Percentiles rank a stretch among this genome's conserved stretches.
Conservation (phyloP, 2,888 invertebrate genomes). For the Cantharis lateralis region DNA sequence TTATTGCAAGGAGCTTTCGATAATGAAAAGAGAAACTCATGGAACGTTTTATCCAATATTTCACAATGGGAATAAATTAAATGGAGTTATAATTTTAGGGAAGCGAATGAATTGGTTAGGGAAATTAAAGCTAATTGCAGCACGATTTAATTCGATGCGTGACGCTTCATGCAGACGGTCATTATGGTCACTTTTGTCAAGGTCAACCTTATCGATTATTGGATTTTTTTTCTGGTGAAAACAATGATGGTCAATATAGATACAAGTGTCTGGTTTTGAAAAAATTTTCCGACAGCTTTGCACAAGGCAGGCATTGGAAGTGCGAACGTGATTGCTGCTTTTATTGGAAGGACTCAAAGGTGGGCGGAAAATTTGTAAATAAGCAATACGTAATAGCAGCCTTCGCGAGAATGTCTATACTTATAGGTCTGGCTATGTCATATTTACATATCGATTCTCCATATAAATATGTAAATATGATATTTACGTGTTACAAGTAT, state of each 20-base stretch:
- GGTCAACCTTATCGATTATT: conserved; percentile 32
- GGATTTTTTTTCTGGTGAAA: neutral
- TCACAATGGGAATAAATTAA: neutral
- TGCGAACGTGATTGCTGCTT: neutral
- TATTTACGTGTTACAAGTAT: conserved; percentile 6
- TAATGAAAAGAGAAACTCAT: neutral
- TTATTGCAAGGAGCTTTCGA: neutral
- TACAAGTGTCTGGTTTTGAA: neutral
- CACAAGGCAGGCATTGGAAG: neutral
- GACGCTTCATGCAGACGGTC: conserved; percentile 20
- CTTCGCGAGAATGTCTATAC: neutral
- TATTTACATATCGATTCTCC: neutral
- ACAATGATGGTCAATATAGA: neutral
- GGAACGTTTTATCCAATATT: neutral
- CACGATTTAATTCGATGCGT: neutral
- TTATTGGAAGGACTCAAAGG: neutral
- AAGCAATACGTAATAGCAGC: neutral
- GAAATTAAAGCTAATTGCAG: neutral
- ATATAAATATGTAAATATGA: conserved; percentile 7
- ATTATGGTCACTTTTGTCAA: conserved; percentile 37
- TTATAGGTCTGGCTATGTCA: neutral
- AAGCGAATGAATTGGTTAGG: neutral
- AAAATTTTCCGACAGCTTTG: neutral
- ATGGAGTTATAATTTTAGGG: neutral
- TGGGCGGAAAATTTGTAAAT: neutral